phyloP scores from a whole-genome alignment of 2,797 vertebrate genomes.

The Perodicticus potto region DNA sequence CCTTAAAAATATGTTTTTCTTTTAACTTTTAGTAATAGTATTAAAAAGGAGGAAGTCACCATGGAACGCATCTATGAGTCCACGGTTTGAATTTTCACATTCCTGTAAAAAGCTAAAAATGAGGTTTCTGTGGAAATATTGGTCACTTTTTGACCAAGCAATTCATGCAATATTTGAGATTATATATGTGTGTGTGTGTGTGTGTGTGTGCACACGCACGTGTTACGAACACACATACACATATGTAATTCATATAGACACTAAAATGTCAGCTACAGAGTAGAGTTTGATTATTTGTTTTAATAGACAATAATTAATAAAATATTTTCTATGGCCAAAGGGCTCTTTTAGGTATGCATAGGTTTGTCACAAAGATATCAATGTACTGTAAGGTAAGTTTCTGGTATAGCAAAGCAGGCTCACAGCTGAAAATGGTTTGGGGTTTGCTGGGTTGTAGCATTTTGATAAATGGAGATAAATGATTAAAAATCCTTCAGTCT shows the following conservation, averaged over 20 bases:
- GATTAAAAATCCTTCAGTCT: constrained; percentile 82
- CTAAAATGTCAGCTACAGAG: constrained; percentile 27
- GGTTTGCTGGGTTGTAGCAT: constrained; percentile 56
- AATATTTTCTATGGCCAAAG: neutral
- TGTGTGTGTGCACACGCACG: neutral
- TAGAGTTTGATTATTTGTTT: neutral
- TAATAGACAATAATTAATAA: neutral
- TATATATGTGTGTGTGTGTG: neutral
- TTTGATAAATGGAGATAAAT: constrained; percentile 84
- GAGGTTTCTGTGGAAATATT: neutral
- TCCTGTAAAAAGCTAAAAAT: neutral
- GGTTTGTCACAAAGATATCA: constrained; percentile 48
- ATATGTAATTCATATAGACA: neutral
- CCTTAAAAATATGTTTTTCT: neutral
- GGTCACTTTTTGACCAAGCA: neutral
- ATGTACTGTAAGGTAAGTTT: neutral
- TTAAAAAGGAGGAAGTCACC: neutral
- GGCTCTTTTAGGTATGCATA: neutral
- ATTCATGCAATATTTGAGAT: neutral
- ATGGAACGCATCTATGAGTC: neutral
- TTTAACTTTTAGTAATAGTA: neutral
- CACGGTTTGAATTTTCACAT: neutral
- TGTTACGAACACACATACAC: neutral
- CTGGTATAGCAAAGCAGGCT: constrained; percentile 48
- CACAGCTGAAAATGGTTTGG: constrained; percentile 82